phyloP scores from a whole-genome alignment of 2,888 invertebrate genomes.

The Melanotus villosus region DNA sequence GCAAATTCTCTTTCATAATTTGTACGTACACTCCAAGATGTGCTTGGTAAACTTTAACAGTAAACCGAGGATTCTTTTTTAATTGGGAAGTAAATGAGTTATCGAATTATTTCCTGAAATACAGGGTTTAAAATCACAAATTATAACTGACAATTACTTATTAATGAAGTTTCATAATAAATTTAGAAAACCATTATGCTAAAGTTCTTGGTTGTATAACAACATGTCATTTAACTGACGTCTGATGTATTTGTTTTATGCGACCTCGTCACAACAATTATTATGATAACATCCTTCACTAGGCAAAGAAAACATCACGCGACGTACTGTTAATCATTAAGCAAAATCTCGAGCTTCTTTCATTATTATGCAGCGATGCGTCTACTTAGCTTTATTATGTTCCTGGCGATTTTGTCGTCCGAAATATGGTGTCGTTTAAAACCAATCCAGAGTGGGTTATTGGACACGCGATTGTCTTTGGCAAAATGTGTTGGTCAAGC shows the following conservation, averaged over 20 bases:
- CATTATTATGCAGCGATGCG: conserved; percentile 11
- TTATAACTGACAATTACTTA: not conserved
- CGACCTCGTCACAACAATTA: conserved; percentile 10
- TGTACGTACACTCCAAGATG: no score
- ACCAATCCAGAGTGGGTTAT: conserved; percentile 36
- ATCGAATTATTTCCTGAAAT: no score
- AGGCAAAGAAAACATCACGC: conserved; percentile 24
- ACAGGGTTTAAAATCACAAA: no score
- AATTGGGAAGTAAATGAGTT: no score
- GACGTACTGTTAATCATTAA: conserved; percentile 7
- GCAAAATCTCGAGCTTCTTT: not conserved
- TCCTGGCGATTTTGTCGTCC: not conserved
- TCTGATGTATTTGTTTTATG: conserved; percentile 18
- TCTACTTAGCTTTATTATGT: not conserved
- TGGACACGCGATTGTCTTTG: conserved; percentile 40
- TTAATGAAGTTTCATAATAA: no score
- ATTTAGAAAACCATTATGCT: no score
- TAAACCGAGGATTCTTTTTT: no score
- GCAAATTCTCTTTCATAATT: no score
- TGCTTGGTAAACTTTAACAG: no score
- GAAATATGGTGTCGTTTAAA: conserved; percentile 1
- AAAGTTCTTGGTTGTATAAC: no score
- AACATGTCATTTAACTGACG: not conserved
- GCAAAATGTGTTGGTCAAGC: conserved; percentile 45
- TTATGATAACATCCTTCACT: conserved; percentile 14